Percentiles rank a stretch among this genome's conserved stretches.
Conservation (phyloP, 1,140 invertebrate genomes). For the Caligus rogercresseyi region DNA sequence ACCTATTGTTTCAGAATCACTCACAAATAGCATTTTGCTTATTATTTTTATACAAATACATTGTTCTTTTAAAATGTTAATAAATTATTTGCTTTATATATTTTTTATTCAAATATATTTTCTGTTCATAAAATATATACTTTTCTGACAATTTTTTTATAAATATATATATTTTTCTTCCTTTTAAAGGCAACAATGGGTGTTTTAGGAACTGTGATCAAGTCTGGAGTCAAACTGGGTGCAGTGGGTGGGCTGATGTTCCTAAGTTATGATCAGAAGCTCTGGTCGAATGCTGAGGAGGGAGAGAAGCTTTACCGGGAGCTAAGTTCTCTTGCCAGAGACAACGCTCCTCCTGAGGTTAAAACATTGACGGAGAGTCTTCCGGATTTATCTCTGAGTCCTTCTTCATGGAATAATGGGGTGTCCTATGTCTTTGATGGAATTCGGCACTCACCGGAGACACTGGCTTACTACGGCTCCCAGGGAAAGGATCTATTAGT, state of each 20-base stretch:
- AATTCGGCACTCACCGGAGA: not conserved
- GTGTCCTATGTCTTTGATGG: not conserved
- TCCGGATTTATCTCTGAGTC: not conserved
- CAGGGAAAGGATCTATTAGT: not conserved
- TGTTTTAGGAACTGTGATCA: not conserved
- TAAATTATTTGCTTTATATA: no score
- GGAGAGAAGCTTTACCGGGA: not conserved
- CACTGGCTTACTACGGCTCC: not conserved
- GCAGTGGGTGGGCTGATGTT: not conserved
- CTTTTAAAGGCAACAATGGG: no score
- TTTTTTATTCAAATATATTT: no score
- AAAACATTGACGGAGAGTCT: not conserved
- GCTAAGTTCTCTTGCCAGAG: not conserved
- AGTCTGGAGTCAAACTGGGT: conserved; percentile 5
- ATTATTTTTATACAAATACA: no score
- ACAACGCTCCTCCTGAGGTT: not conserved
- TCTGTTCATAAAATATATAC: not conserved
- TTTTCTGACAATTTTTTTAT: not conserved
- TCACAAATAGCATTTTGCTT: no score
- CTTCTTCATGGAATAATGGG: not conserved
- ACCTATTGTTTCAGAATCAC: no score
- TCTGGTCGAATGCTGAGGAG: not conserved
- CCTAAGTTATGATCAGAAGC: not conserved
- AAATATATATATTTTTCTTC: not conserved
- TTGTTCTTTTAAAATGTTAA: no score